These are phyloP conservation scores for Meteorus sp. DNA, from an alignment of 1,140 invertebrate species.

Conservation along the genomic window DNA sequence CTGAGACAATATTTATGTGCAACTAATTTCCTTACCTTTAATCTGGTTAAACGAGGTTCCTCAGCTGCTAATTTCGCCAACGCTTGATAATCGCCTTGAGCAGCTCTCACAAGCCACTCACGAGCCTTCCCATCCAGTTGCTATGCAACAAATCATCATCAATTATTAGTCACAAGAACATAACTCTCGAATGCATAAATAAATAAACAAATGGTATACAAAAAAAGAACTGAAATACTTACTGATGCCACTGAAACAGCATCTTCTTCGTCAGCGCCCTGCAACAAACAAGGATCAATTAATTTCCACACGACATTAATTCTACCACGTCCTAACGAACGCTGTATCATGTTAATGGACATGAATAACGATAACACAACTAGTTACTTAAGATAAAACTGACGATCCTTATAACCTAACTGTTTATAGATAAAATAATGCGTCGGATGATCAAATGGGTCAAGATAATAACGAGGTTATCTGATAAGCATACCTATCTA, in stretches of 20 bases:
- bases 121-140: slow-evolving; percentile 71
- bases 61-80: slow-evolving; percentile 80
- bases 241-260: slow-evolving; percentile 70
- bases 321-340: background rate
- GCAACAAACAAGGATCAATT: slow-evolving; percentile 49
- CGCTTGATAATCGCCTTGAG: slow-evolving; percentile 80
- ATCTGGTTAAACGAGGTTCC: slow-evolving; percentile 75
- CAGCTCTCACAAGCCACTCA: slow-evolving; percentile 82
- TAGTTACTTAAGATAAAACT: no score
- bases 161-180: background rate
- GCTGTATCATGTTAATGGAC: no score
- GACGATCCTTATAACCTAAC: slow-evolving; percentile 6
- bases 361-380: no score
- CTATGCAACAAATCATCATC: slow-evolving; percentile 27
- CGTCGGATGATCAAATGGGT: slow-evolving; percentile 30
- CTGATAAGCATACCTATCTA: slow-evolving; percentile 55
- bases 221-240: slow-evolving; percentile 48
- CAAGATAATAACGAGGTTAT: slow-evolving; percentile 54
- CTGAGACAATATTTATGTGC: background rate
- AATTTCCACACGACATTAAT: slow-evolving; percentile 5
- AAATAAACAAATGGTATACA: no score
- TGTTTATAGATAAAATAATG: slow-evolving; percentile 1
- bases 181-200: background rate
- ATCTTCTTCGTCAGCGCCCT: slow-evolving; percentile 73
- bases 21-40: slow-evolving; percentile 69